Evolutionary conservation across 2,888 invertebrate genomes (phyloP).

Genomic region (Diarsia mendica): DNA sequence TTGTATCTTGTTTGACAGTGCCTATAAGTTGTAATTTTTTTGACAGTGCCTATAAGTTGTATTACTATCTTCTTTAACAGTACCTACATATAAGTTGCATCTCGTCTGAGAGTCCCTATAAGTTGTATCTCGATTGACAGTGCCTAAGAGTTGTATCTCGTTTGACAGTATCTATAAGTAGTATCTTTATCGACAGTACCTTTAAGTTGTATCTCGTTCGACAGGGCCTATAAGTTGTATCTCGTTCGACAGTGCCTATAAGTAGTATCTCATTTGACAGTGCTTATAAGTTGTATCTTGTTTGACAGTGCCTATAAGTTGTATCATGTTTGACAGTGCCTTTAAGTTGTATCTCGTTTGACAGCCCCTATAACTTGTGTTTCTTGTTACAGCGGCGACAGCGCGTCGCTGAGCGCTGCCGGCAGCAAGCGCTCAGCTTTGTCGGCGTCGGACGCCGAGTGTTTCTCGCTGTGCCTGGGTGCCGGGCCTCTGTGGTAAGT

Average conservation of each 20-base stretch:
- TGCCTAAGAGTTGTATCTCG: background rate
- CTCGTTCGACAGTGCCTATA: background rate
- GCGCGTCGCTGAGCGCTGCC: conserved; percentile 84
- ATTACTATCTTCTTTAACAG: no score
- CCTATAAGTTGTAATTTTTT: conserved; percentile 10
- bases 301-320: background rate
- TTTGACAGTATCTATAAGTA: background rate
- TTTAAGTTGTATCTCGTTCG: background rate
- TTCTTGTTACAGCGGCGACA: conserved; percentile 81
- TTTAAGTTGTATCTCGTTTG: background rate
- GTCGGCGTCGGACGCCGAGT: conserved; percentile 93
- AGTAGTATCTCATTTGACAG: background rate
- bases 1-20: background rate
- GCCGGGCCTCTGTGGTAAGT: conserved; percentile 99
- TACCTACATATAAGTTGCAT: no score
- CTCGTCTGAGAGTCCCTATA: no score
- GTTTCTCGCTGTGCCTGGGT: conserved; percentile 97
- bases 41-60: no score
- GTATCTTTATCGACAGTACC: background rate
- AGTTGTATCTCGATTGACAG: background rate
- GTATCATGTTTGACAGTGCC: background rate
- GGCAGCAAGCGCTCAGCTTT: conserved; percentile 92
- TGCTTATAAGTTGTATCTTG: background rate
- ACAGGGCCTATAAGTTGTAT: background rate
- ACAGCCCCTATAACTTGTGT: conserved; percentile 12